Evolutionary conservation across 2,888 invertebrate species (phyloP), one percentile per base, ranked within the genome.

Genomic region (Melieria omissa): DNA sequence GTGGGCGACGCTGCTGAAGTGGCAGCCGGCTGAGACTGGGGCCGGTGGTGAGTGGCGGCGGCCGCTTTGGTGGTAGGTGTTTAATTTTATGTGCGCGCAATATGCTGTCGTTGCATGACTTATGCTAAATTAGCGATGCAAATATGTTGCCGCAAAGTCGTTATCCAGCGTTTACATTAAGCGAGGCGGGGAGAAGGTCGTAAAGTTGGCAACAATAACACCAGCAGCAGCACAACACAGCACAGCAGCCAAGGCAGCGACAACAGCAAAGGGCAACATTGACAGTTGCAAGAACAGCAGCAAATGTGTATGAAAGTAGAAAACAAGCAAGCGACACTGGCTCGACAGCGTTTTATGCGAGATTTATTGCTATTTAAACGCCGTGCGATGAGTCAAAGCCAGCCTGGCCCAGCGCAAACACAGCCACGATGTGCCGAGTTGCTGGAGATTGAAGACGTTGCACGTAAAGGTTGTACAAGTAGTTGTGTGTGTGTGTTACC

Each of bases 321-420:
- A 69, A 70, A 66, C 12, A 72, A 49, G 52, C 6, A 54, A 14
- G 54, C 16, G 54, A 10, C 49, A 67, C 45, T 67, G n/a, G 60
- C 60, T 67, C 73, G 76, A 67, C 73, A 78, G 77, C 79, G 71
- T 81, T 82, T 82, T 82, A 83, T 83, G 80, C 80, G 81, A 82
- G 82, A 82, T 82, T 82, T 82, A 82, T 82, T 81, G 82, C 83
- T 82, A 82, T 82, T 82, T 82, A 82, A 82, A 83, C 77, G 83
- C 76, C 79, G 81, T 76, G 57, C 57, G 65, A 65, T 65, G 65
- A 57, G 55, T 46, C 14, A 29, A 29, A 29, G 29, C 29, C 29
- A 29, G 29, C 29, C 29, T 29, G 1, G 2, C 29, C 29, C 29
- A 29, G 29, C 29, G 29, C 29, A 29, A 3, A 3, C 29, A 29